A percentile compares a stretch with the other conserved stretches of the same genome.
Evolutionary conservation across 2,888 invertebrate genomes (phyloP).

Genomic region (Blastobasis lacticolella): DNA sequence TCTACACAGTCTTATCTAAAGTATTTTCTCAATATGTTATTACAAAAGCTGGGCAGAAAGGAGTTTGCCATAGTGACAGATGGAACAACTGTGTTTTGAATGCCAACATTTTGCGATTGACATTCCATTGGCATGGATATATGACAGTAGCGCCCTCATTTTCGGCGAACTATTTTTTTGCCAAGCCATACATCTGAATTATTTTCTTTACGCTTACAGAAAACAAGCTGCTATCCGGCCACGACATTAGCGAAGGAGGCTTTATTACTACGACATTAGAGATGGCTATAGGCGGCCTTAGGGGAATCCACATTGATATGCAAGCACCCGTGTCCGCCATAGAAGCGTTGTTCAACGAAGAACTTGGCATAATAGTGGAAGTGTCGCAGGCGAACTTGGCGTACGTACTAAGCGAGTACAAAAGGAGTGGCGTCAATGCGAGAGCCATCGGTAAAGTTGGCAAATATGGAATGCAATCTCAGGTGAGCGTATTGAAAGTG

Average conservation of each 20-base stretch:
- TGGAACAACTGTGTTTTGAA: no score
- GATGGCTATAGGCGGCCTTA: conserved; percentile 96
- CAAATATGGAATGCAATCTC: conserved; percentile 79
- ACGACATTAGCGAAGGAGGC: conserved; percentile 98
- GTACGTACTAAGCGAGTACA: conserved; percentile 76
- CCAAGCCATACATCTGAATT: neutral
- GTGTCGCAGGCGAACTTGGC: conserved; percentile 71
- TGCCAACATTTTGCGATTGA: no score
- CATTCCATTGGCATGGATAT: no score
- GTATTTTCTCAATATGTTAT: no score
- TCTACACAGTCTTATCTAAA: no score
- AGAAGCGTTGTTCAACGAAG: conserved; percentile 87
- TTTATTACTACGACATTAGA: conserved; percentile 91
- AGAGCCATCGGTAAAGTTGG: conserved; percentile 79
- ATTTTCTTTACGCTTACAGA: conserved; percentile 67
- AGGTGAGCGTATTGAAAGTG: conserved; percentile 40
- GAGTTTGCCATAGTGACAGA: no score
- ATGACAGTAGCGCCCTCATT: no score
- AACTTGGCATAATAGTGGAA: conserved; percentile 90
- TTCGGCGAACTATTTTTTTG: no score
- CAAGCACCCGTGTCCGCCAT: conserved; percentile 67
- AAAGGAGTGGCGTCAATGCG: conserved; percentile 75
- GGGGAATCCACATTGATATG: conserved; percentile 82
- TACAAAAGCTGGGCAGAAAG: no score
- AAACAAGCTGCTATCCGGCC: conserved; percentile 84